phyloP scores from a whole-genome alignment of 2,113 vertebrate genomes.

The Dendropsophus ebraccatus region DNA sequence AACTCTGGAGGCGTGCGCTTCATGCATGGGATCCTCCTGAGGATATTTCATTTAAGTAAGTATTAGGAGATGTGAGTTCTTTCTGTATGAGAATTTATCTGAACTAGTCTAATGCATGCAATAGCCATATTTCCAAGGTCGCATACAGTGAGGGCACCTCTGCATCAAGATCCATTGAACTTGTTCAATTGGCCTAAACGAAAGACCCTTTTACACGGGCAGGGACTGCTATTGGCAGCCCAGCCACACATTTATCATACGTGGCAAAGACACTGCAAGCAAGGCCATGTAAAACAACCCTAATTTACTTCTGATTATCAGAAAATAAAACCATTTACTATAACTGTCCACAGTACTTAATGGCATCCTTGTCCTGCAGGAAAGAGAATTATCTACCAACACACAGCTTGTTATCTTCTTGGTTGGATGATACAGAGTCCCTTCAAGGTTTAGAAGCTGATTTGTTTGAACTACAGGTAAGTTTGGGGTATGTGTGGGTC shows the following conservation, averaged over 20 bases:
- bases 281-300: too few species aligned
- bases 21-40: slow-evolving; percentile 81
- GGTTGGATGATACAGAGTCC: neutral
- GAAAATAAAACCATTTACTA: too few species aligned
- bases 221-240: too few species aligned
- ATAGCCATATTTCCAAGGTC: neutral
- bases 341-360: neutral
- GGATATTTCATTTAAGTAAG: slow-evolving; percentile 59
- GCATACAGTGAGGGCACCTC: too few species aligned
- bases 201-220: too few species aligned
- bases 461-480: slow-evolving; percentile 32
- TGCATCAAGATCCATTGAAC: too few species aligned
- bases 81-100: neutral
- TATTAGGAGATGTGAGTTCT: neutral
- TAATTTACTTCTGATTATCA: too few species aligned
- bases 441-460: slow-evolving; percentile 1
- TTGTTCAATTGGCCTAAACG: too few species aligned
- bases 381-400: neutral
- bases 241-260: too few species aligned
- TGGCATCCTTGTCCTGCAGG: neutral
- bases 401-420: slow-evolving; percentile 13
- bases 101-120: neutral
- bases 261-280: too few species aligned
- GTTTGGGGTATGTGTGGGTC: neutral
- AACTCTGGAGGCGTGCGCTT: slow-evolving; percentile 81